Conservation (phyloP, 2,113 vertebrate genomes). For the Prionailurus viverrinus region DNA sequence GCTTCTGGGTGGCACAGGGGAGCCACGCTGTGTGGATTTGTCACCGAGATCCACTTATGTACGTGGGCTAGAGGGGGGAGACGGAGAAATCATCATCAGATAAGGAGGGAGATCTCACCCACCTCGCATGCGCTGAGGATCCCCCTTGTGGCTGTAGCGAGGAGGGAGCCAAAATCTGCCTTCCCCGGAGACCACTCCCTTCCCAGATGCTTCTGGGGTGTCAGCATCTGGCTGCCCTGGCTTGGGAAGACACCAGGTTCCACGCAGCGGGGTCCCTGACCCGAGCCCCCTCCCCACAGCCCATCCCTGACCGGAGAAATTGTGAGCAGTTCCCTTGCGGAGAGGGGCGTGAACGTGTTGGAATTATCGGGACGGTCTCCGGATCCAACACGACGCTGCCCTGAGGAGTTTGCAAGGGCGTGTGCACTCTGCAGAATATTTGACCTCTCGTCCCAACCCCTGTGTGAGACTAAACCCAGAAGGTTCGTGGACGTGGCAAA, state of each 20-base stretch:
- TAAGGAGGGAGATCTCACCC: accelerated
- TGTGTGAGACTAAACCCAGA: neutral
- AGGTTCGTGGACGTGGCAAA: no score
- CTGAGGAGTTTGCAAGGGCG: neutral
- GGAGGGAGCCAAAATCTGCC: neutral
- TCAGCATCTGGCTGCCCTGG: neutral
- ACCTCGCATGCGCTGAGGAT: accelerated
- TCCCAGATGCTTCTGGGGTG: accelerated
- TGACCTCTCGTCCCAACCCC: neutral
- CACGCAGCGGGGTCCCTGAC: neutral
- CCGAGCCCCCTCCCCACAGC: accelerated
- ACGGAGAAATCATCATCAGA: no score
- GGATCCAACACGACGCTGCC: neutral
- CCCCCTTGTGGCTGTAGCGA: neutral
- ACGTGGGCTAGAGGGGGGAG: no score
- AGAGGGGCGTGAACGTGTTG: accelerated
- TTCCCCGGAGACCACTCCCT: accelerated
- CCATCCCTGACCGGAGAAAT: accelerated
- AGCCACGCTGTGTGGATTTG: neutral
- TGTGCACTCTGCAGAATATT: neutral
- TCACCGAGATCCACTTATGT: neutral
- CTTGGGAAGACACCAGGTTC: neutral
- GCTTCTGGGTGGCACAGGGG: neutral
- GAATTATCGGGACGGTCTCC: no score
- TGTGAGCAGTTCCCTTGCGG: neutral